Evolutionary conservation across 2,113 vertebrate species (phyloP), one percentile per base, ranked within the genome.

Genomic region (Heteronetta atricapilla): DNA sequence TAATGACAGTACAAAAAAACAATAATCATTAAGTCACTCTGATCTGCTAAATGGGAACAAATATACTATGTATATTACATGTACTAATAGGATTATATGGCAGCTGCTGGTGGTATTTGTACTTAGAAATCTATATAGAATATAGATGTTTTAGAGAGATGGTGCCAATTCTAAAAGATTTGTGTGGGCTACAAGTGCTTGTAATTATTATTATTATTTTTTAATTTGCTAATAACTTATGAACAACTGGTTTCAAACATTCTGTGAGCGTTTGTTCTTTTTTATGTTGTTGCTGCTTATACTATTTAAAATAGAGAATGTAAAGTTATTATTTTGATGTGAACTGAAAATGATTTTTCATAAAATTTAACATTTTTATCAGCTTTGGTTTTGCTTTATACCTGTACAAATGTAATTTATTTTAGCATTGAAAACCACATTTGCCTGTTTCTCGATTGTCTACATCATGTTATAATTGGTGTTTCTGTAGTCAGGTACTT

Each of bases 231-330:
- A 97, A 96, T 97, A 96, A 98, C 96, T 97, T 98, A 98, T 91
- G 92, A 96, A 94, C 93, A 97, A 97, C 97, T 96, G 96, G 83
- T 98, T 98, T 98, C 95, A 97, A 97, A 97, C 97, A 97, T 96
- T 96, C 95, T 98, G 98, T 98, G 97, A 94, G 94, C 9, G 72
- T 98, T 96, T 98, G 97, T 98, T 98, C 83, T 95, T 97, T 97
- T 96, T 98, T 97, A 97, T 97, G 97, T 98, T 97, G 97, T 98
- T 98, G 98, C 97, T 97, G 97, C 97, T 98, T 98, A 97, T 98
- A 97, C 94, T 97, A 98, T 97, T 98, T 98, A 98, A 98, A 97
- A 95, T 98, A 97, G 98, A 99, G 98, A 99, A 99, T 99, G 98
- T 99, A 98, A 98, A 98, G 97, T 98, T 97, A 98, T 98, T 98